These are phyloP conservation scores for Xenops minutus DNA, from an alignment of 2,797 vertebrate genomes.

Conservation along the genomic window DNA sequence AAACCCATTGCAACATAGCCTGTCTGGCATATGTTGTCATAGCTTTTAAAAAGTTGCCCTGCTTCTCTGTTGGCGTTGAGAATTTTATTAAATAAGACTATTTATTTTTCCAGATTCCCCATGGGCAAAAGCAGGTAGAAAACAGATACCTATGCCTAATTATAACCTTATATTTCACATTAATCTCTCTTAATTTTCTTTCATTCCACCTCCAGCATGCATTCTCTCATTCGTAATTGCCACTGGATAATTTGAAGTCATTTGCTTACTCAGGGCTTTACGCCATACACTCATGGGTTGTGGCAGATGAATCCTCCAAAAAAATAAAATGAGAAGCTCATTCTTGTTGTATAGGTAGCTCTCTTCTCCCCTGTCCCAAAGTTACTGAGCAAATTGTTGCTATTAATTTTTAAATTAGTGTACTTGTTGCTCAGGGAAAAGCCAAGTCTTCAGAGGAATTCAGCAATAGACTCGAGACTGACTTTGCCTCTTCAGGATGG, in stretches of 20 bases:
- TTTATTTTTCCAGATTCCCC: slow-evolving; percentile 58
- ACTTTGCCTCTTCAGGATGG: neutral
- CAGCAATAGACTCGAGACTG: neutral
- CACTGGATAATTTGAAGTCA: slow-evolving; percentile 47
- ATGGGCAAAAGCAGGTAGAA: slow-evolving; percentile 57
- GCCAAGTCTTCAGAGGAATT: neutral
- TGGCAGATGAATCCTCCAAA: slow-evolving; percentile 21
- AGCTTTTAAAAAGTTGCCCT: slow-evolving; percentile 33
- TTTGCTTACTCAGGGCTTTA: slow-evolving; percentile 59
- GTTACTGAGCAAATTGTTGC: slow-evolving; percentile 24
- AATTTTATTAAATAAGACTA: slow-evolving; percentile 48
- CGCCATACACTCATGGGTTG: slow-evolving; percentile 22
- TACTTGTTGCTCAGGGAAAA: slow-evolving; percentile 5
- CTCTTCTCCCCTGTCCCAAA: neutral
- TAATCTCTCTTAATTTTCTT: slow-evolving; percentile 66
- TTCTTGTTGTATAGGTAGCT: neutral
- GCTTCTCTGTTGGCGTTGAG: slow-evolving; percentile 34
- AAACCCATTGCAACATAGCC: slow-evolving; percentile 49
- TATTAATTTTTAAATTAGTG: slow-evolving; percentile 42
- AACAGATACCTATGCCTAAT: slow-evolving; percentile 63
- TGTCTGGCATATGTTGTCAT: slow-evolving; percentile 33
- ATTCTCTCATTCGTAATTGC: slow-evolving; percentile 58
- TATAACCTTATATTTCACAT: slow-evolving; percentile 55
- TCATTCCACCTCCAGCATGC: slow-evolving; percentile 33
- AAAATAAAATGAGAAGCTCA: neutral